Evolutionary conservation across 2,113 vertebrate species (phyloP).

Genomic region (Myotis davidii): DNA sequence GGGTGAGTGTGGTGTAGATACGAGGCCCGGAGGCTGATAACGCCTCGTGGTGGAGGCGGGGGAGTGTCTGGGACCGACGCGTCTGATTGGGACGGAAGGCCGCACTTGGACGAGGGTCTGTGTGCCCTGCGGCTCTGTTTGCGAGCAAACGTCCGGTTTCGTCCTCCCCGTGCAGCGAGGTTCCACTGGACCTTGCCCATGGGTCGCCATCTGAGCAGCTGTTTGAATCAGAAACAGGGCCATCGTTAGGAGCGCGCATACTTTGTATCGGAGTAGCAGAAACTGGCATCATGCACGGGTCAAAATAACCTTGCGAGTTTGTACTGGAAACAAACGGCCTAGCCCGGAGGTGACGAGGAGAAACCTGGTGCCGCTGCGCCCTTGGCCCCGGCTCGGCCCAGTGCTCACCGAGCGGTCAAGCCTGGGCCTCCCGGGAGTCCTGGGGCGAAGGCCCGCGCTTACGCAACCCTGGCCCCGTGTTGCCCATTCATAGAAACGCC

Average conservation of each 20-base stretch:
- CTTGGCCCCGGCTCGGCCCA: neutral
- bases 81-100: neutral
- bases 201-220: neutral
- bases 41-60: neutral
- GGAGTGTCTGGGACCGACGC: neutral
- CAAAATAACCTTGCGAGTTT: neutral
- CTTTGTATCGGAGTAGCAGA: neutral
- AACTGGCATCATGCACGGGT: neutral
- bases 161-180: neutral
- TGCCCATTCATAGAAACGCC: constrained; percentile 61
- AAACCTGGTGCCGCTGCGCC: neutral
- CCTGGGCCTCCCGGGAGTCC: neutral
- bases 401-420: neutral
- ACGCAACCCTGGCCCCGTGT: neutral
- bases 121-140: neutral
- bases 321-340: neutral
- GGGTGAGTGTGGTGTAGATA: neutral
- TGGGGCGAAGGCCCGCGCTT: neutral
- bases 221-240: neutral
- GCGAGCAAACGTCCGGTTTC: neutral
- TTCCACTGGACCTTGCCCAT: neutral
- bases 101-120: neutral
- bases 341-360: neutral
- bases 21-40: neutral
- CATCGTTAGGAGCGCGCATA: neutral